These are phyloP conservation scores for Tupaia tana DNA, from an alignment of 2,113 vertebrate genomes.

Conservation along the genomic window DNA sequence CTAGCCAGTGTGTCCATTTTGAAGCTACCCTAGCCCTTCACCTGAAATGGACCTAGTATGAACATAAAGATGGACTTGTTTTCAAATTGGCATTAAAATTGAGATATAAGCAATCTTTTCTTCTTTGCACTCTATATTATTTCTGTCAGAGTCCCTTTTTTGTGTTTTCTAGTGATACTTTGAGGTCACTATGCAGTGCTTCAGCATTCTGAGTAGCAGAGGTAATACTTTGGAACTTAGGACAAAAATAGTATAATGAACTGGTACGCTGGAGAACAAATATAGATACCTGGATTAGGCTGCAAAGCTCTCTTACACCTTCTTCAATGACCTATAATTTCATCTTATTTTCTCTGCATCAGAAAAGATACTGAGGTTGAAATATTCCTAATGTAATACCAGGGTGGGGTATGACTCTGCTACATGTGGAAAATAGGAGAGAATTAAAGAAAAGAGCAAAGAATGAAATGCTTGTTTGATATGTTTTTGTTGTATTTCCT, in stretches of 20 bases:
- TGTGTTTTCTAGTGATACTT: background rate
- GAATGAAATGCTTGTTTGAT: background rate
- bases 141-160: background rate
- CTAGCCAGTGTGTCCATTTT: background rate
- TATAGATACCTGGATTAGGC: background rate
- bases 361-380: slow-evolving; percentile 2
- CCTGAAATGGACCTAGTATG: background rate
- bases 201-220: slow-evolving; percentile 40
- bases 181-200: slow-evolving; percentile 26
- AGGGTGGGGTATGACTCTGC: background rate
- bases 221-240: slow-evolving; percentile 48
- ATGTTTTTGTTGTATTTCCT: background rate
- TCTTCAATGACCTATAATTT: slow-evolving; percentile 43
- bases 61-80: background rate
- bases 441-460: background rate
- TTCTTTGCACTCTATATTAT: background rate
- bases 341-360: slow-evolving; percentile 36
- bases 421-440: background rate
- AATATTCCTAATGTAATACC: background rate
- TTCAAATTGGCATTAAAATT: background rate
- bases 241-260: slow-evolving; percentile 52
- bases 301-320: background rate
- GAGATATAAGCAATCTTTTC: background rate
- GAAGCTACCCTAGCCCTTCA: background rate
- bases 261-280: slow-evolving; percentile 19